Conservation (phyloP, 2,113 vertebrate species). For the Panthera tigris region DNA sequence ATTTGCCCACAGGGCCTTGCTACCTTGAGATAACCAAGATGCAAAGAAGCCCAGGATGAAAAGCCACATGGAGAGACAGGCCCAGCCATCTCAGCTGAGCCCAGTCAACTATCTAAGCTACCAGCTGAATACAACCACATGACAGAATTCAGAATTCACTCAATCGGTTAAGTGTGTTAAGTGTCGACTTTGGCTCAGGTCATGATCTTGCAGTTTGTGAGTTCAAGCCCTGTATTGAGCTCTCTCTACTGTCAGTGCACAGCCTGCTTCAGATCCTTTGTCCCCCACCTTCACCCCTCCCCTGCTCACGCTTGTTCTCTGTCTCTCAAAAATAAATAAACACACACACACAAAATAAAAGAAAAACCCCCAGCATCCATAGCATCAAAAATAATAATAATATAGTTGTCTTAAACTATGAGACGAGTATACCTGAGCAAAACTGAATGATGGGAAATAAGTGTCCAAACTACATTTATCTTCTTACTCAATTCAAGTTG, state of each 20-base stretch:
- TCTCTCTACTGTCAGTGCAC: no score
- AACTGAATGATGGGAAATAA: slow-evolving; percentile 39
- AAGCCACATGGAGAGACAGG: background rate
- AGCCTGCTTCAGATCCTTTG: no score
- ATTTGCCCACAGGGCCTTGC: background rate
- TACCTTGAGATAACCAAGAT: slow-evolving; percentile 6
- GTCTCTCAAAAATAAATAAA: no score
- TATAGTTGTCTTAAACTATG: slow-evolving; percentile 21
- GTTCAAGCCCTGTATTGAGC: no score
- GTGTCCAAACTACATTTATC: background rate
- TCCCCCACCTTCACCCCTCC: no score
- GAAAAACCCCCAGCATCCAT: background rate
- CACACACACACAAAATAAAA: no score
- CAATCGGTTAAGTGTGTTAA: no score
- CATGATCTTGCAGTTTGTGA: no score
- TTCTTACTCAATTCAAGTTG: slow-evolving; percentile 5
- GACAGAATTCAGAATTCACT: background rate
- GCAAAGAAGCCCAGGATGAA: slow-evolving; percentile 41
- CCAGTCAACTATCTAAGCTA: background rate
- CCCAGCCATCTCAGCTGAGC: background rate
- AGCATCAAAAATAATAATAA: slow-evolving; percentile 38
- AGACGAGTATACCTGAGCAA: slow-evolving; percentile 5
- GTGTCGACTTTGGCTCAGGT: no score
- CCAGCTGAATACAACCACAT: background rate
- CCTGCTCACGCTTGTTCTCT: no score